Percentiles rank a stretch among this genome's conserved stretches.
These are phyloP conservation scores for Harpalus rubripes DNA, from an alignment of 2,888 invertebrate species.

Conservation along the genomic window DNA sequence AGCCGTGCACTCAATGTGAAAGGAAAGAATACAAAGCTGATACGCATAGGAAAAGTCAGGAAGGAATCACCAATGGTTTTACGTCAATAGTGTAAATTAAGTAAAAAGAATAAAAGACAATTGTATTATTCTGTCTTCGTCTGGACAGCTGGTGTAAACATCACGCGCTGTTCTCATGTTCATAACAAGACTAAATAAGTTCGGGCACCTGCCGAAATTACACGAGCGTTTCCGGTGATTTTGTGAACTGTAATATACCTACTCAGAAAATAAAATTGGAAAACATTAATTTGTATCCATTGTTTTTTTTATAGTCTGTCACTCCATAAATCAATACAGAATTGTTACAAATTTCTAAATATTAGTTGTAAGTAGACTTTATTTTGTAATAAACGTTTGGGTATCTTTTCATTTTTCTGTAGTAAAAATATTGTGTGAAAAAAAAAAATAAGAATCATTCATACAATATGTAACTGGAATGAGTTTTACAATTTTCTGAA, in stretches of 20 bases:
- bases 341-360: constrained; percentile 74
- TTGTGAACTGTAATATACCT: constrained; percentile 47
- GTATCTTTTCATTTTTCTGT: constrained; percentile 70
- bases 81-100: constrained; percentile 30
- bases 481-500: constrained; percentile 56
- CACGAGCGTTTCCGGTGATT: constrained; percentile 42
- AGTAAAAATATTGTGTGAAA: constrained; percentile 75
- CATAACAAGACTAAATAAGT: neutral
- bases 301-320: constrained; percentile 73
- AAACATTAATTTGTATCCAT: constrained; percentile 76
- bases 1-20: constrained; percentile 45
- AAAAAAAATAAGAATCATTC: constrained; percentile 64
- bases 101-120: constrained; percentile 32
- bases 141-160: constrained; percentile 13
- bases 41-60: constrained; percentile 55
- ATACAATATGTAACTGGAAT: constrained; percentile 65
- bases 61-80: neutral
- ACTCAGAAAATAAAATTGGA: constrained; percentile 71
- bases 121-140: constrained; percentile 12
- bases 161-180: neutral
- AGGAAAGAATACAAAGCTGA: constrained; percentile 56
- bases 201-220: constrained; percentile 49
- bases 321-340: constrained; percentile 76
- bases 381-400: constrained; percentile 71
- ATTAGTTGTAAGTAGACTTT: constrained; percentile 69